These are phyloP conservation scores for Lethocerus indicus DNA, from an alignment of 1,140 invertebrate genomes.

Conservation along the genomic window DNA sequence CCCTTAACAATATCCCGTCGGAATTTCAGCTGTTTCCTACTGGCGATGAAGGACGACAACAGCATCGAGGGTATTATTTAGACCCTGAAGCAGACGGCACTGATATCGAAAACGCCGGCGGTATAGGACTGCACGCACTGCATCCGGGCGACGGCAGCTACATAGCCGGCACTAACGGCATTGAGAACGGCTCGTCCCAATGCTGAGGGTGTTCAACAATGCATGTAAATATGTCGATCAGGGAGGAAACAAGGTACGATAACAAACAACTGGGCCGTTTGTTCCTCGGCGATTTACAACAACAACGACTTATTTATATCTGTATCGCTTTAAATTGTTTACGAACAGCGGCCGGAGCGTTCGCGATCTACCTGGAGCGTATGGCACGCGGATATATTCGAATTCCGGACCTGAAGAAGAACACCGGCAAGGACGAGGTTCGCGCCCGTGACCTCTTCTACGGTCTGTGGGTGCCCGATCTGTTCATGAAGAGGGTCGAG, in stretches of 20 bases:
- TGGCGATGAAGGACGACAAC: slow-evolving; percentile 91
- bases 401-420: slow-evolving; percentile 86
- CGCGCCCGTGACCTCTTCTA: slow-evolving; percentile 95
- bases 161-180: slow-evolving; percentile 89
- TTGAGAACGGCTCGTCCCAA: slow-evolving; percentile 92
- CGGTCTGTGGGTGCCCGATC: slow-evolving; percentile 94
- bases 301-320: slow-evolving; percentile 63
- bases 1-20: too few relatives aligned
- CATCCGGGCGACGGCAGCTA: slow-evolving; percentile 82
- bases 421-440: slow-evolving; percentile 82
- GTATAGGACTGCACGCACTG: slow-evolving; percentile 93
- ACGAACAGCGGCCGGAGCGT: slow-evolving; percentile 75
- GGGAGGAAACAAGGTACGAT: slow-evolving; percentile 76
- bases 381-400: slow-evolving; percentile 98
- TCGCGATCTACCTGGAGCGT: slow-evolving; percentile 95
- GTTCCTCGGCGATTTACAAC: slow-evolving; percentile 84
- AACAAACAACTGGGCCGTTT: too few relatives aligned
- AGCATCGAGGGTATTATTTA: slow-evolving; percentile 98
- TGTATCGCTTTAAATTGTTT: neutral
- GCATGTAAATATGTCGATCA: slow-evolving; percentile 96
- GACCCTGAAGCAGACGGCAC: slow-evolving; percentile 83
- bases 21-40: slow-evolving; percentile 75
- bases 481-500: slow-evolving; percentile 96
- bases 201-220: slow-evolving; percentile 92
- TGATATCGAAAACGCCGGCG: slow-evolving; percentile 97